Conservation (phyloP, 2,888 invertebrate genomes). For the Orthosia cruda region DNA sequence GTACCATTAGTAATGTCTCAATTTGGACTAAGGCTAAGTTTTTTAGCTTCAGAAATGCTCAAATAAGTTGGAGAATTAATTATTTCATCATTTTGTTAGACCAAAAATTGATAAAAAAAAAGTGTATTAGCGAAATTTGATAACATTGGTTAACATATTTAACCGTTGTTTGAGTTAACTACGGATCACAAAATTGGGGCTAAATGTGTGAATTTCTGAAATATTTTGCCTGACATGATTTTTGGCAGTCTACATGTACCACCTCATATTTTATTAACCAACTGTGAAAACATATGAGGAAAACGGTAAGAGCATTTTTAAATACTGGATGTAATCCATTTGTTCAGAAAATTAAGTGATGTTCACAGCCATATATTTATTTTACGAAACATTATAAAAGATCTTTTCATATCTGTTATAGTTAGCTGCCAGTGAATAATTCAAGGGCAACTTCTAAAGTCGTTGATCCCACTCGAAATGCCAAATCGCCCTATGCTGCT, state of each 20-base stretch:
- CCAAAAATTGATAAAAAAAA: too few species aligned
- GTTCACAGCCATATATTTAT: conserved; percentile 4
- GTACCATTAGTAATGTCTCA: not conserved
- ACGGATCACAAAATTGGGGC: too few species aligned
- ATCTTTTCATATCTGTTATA: conserved; percentile 11
- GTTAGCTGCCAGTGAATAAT: conserved; percentile 28
- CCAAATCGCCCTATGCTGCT: conserved; percentile 23
- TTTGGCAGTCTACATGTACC: conserved; percentile 17
- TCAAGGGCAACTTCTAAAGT: conserved; percentile 51
- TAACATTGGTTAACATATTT: too few species aligned
- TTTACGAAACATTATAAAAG: not conserved
- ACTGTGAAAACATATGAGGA: conserved; percentile 16
- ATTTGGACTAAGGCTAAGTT: not conserved
- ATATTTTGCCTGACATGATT: conserved; percentile 29
- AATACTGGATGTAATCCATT: not conserved
- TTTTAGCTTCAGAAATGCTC: too few species aligned
- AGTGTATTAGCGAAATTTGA: too few species aligned
- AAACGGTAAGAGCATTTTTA: not conserved
- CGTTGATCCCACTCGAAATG: conserved; percentile 54
- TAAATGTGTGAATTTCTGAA: conserved; percentile 9
- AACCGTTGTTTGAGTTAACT: too few species aligned
- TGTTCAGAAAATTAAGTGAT: not conserved
- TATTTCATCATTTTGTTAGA: too few species aligned
- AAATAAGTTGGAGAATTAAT: too few species aligned
- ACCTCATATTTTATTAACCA: conserved; percentile 8